Percentiles rank a stretch among this genome's conserved stretches.
These are phyloP conservation scores for Onychostoma macrolepis DNA, from an alignment of 2,113 vertebrate species.

Conservation along the genomic window DNA sequence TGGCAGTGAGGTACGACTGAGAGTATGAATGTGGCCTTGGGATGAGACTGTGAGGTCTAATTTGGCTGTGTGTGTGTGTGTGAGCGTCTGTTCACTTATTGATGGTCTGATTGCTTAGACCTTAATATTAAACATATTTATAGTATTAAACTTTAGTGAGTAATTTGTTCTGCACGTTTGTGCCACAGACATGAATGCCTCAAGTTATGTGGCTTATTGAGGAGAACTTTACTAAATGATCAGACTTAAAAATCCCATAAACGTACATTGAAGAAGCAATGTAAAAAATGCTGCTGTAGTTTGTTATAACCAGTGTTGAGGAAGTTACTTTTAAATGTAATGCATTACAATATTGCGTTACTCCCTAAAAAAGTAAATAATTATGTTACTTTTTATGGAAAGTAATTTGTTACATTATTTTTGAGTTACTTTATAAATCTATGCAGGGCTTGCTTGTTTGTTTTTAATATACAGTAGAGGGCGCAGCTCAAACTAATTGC, in stretches of 20 bases:
- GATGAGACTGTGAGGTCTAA: not conserved
- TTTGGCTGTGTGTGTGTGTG: not conserved
- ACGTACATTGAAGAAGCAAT: not conserved
- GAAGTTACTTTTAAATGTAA: too few relatives aligned
- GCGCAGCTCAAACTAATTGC: too few relatives aligned
- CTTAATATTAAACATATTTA: not conserved
- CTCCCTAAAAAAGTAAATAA: too few relatives aligned
- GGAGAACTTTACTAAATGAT: not conserved
- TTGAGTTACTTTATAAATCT: too few relatives aligned
- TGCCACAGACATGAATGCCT: not conserved
- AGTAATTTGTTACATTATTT: too few relatives aligned
- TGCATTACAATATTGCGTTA: too few relatives aligned
- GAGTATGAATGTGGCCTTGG: constrained; percentile 21
- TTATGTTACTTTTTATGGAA: too few relatives aligned
- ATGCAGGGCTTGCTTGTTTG: too few relatives aligned
- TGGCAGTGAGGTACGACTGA: not conserved
- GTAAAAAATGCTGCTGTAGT: too few relatives aligned
- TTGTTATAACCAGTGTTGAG: too few relatives aligned
- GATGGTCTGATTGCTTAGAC: not conserved
- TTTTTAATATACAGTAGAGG: too few relatives aligned
- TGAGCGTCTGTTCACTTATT: not conserved
- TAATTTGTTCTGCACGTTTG: not conserved
- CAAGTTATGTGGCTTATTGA: not conserved
- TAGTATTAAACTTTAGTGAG: not conserved
- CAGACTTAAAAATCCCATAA: not conserved